phyloP scores from a whole-genome alignment of 2,113 vertebrate genomes.

The Lophura nycthemera region DNA sequence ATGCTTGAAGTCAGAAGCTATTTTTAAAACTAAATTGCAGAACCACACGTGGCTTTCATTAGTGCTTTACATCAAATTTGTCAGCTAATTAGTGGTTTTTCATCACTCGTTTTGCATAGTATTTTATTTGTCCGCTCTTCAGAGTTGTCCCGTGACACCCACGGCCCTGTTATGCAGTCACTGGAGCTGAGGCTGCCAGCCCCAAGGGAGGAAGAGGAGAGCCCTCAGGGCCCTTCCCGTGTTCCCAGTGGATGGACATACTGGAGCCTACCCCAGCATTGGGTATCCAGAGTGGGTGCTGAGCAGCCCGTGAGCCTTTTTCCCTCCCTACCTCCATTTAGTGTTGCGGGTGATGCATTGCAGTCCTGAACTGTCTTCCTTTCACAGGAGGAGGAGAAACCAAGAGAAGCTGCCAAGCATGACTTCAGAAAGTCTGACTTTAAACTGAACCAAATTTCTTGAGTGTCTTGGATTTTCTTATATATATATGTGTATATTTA shows the following conservation, averaged over 20 bases:
- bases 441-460: constrained; percentile 72
- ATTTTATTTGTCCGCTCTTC: constrained; percentile 54
- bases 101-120: constrained; percentile 53
- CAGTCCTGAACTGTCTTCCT: constrained; percentile 53
- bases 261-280: constrained; percentile 70
- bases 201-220: neutral
- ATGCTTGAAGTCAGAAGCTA: constrained; percentile 68
- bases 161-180: neutral
- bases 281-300: constrained; percentile 61
- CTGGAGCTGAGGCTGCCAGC: constrained; percentile 13
- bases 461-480: constrained; percentile 58
- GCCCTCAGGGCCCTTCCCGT: constrained; percentile 31
- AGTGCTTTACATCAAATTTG: constrained; percentile 69
- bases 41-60: constrained; percentile 58
- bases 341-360: constrained; percentile 68
- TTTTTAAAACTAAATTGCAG: constrained; percentile 65
- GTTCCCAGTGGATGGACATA: constrained; percentile 54
- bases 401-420: constrained; percentile 74
- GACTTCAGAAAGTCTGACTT: constrained; percentile 79
- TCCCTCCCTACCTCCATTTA: constrained; percentile 37
- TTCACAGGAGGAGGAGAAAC: constrained; percentile 64
- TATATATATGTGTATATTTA: neutral
- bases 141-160: neutral
- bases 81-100: constrained; percentile 74
- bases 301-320: constrained; percentile 36